Evolutionary conservation across 2,797 vertebrate genomes (phyloP).

Genomic region (Arnoldichthys spilopterus): DNA sequence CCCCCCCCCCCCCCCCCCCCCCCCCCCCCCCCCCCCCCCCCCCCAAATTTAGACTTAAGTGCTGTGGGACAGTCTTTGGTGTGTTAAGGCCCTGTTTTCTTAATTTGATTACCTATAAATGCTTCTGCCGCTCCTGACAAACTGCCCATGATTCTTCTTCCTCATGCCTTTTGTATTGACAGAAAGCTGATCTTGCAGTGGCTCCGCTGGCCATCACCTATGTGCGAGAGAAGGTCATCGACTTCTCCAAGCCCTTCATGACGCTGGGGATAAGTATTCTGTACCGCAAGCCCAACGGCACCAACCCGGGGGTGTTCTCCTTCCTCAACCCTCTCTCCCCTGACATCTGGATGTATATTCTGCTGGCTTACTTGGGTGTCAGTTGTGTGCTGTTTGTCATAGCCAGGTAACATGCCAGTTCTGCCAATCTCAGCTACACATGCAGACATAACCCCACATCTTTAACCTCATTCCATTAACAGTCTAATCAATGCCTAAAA

Average conservation of each 20-base stretch:
- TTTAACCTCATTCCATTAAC: conserved; percentile 48
- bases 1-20: too few species aligned
- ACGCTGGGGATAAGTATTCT: conserved; percentile 99
- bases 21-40: too few species aligned
- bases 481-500: conserved; percentile 34
- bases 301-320: conserved; percentile 99
- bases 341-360: conserved; percentile 99
- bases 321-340: conserved; percentile 99
- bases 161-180: conserved; percentile 81
- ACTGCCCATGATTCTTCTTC: conserved; percentile 70
- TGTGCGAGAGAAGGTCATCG: conserved; percentile 97
- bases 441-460: conserved; percentile 57
- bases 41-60: conserved; percentile 73
- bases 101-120: conserved; percentile 81
- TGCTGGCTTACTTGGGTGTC: conserved; percentile 99
- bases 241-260: conserved; percentile 99
- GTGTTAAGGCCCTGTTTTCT: conserved; percentile 77
- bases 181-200: conserved; percentile 99
- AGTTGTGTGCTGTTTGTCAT: conserved; percentile 99
- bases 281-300: conserved; percentile 99
- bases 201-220: conserved; percentile 98
- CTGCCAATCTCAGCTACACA: conserved; percentile 63
- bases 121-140: conserved; percentile 73
- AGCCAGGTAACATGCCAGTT: conserved; percentile 98
- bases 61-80: conserved; percentile 66